These are phyloP conservation scores for Nymphalis polychloros DNA, from an alignment of 2,888 invertebrate genomes.

Conservation along the genomic window DNA sequence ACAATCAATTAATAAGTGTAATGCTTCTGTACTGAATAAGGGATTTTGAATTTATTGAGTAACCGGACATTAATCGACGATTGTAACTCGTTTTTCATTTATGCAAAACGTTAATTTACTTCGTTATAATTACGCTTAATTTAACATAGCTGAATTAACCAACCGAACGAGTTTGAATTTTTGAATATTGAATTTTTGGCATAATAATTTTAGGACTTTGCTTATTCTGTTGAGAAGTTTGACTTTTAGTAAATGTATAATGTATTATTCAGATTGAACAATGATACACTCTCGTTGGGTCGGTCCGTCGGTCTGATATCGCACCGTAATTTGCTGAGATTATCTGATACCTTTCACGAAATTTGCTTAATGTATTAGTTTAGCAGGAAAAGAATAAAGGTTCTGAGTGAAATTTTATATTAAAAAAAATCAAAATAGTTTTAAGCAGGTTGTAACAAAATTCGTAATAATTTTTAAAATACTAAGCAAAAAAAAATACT, in stretches of 20 bases:
- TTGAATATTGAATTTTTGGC: not conserved
- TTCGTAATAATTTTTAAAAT: too few species aligned
- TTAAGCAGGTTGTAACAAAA: too few species aligned
- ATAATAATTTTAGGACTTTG: not conserved
- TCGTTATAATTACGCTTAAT: not conserved
- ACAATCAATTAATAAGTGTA: too few species aligned
- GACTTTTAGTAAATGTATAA: conserved; percentile 47
- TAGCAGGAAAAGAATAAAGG: not conserved
- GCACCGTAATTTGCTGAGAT: conserved; percentile 62
- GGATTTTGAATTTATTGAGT: too few species aligned
- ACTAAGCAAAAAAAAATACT: too few species aligned
- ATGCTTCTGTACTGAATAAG: too few species aligned
- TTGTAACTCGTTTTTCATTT: not conserved
- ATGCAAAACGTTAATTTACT: not conserved
- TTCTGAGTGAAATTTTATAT: too few species aligned
- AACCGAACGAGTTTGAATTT: not conserved
- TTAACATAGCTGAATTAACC: not conserved
- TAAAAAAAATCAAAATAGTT: too few species aligned
- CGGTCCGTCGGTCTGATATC: conserved; percentile 45
- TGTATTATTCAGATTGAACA: conserved; percentile 73
- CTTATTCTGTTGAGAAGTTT: not conserved
- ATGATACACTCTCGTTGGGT: conserved; percentile 47
- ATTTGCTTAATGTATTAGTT: not conserved
- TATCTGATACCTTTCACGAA: conserved; percentile 47
- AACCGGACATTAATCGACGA: not conserved